A percentile compares a stretch with the other conserved stretches of the same genome.
Conservation (phyloP, 2,113 vertebrate species). For the Neodon shergylaensis region DNA sequence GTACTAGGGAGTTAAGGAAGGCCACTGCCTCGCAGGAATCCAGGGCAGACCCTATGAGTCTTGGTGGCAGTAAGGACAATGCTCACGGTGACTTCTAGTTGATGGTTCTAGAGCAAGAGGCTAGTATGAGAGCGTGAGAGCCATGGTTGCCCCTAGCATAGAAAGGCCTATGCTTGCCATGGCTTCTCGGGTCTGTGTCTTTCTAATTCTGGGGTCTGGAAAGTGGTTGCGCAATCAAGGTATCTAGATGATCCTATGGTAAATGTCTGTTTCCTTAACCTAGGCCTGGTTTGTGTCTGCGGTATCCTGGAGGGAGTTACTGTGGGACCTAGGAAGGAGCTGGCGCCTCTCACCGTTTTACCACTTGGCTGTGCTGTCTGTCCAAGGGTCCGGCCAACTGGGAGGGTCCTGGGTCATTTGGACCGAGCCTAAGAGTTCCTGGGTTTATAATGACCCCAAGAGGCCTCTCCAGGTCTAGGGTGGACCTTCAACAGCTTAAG, state of each 20-base stretch:
- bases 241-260: background rate
- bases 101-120: background rate
- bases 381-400: background rate
- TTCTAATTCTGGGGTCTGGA: background rate
- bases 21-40: background rate
- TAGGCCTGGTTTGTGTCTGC: background rate
- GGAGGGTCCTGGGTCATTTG: background rate
- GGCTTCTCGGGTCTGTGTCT: background rate
- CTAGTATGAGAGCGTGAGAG: background rate
- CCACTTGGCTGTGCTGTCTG: no score
- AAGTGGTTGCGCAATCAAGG: background rate
- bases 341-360: background rate
- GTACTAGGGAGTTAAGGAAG: background rate
- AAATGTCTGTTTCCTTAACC: background rate
- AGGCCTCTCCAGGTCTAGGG: background rate
- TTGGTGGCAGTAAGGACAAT: no score
- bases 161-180: background rate
- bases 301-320: background rate
- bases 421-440: background rate
- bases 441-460: background rate
- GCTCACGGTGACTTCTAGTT: background rate
- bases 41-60: background rate
- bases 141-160: no score
- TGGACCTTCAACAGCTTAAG: background rate
- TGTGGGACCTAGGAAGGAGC: background rate